Evolutionary conservation across 2,113 vertebrate genomes (phyloP).

Genomic region (Rhagologus leucostigma): DNA sequence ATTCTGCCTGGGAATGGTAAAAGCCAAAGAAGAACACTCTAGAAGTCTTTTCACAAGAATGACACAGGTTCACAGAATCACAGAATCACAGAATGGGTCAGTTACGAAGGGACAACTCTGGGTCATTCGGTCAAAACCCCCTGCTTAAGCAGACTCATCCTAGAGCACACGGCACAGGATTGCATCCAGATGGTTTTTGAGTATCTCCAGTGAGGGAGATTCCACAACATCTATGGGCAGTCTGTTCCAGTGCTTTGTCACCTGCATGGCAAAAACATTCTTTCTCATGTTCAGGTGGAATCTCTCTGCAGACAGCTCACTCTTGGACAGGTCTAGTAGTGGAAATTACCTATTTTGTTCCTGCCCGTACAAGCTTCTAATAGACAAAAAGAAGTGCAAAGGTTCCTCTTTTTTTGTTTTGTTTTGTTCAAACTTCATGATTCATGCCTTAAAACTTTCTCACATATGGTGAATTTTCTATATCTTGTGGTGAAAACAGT

Average conservation of each 20-base stretch:
- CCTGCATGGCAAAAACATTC: neutral
- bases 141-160: neutral
- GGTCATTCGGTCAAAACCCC: neutral
- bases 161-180: neutral
- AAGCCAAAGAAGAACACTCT: neutral
- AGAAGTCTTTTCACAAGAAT: neutral
- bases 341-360: neutral
- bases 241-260: fast-evolving
- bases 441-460: neutral
- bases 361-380: neutral
- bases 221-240: neutral
- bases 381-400: neutral
- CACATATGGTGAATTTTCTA: neutral
- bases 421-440: neutral
- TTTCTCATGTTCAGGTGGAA: neutral
- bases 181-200: neutral
- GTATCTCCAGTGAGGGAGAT: neutral
- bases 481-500: neutral
- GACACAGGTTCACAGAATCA: neutral
- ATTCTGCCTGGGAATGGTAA: neutral
- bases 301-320: neutral
- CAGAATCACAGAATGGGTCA: neutral
- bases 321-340: neutral
- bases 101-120: neutral
- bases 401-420: neutral